phyloP scores from a whole-genome alignment of 2,797 vertebrate species.

The Falco berigora region DNA sequence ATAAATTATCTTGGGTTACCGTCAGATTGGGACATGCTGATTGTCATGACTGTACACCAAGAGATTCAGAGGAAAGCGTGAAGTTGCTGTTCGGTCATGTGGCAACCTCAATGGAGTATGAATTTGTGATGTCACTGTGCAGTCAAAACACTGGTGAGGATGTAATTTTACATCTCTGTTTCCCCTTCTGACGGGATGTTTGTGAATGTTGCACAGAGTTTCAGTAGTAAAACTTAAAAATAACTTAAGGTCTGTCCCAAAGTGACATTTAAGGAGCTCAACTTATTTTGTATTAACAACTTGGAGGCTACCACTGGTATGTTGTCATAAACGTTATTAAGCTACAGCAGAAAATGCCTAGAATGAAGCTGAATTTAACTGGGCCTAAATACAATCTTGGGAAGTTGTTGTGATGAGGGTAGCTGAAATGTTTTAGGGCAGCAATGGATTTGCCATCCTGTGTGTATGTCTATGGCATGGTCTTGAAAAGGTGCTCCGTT shows the following conservation, averaged over 20 bases:
- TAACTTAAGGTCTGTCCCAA: not conserved
- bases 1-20: not conserved
- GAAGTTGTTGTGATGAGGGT: not conserved
- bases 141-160: not conserved
- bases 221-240: not conserved
- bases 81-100: not conserved
- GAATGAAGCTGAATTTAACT: not conserved
- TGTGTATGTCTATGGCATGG: not conserved
- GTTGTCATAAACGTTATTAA: not conserved
- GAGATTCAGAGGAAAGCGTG: not conserved
- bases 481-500: not conserved
- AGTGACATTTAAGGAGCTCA: not conserved
- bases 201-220: not conserved
- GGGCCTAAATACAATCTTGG: not conserved
- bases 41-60: rapidly evolving
- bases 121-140: not conserved
- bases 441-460: not conserved
- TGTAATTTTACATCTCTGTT: not conserved
- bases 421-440: not conserved
- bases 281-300: not conserved
- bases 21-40: not conserved
- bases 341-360: not conserved
- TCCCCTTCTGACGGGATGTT: not conserved
- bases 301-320: not conserved
- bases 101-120: not conserved